phyloP scores from a whole-genome alignment of 2,797 vertebrate species.

The Eremophila alpestris region DNA sequence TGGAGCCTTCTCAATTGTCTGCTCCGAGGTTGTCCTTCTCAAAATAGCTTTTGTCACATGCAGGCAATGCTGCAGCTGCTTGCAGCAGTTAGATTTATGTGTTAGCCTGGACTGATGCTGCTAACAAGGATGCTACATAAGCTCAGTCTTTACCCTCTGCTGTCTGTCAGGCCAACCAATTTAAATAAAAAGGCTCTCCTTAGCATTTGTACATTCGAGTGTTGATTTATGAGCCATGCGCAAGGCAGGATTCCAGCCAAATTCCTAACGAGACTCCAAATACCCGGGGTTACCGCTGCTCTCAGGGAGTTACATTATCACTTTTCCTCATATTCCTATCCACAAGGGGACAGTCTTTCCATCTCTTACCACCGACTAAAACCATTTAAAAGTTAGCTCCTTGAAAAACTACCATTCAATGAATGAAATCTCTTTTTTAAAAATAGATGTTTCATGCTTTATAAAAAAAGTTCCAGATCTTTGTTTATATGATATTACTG shows the following conservation, averaged over 20 bases:
- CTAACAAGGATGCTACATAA: not conserved
- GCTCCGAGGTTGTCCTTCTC: not conserved
- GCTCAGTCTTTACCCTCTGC: not conserved
- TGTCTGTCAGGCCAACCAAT: not conserved
- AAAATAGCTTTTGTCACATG: not conserved
- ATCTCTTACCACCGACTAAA: conserved; percentile 29
- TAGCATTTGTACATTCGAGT: not conserved
- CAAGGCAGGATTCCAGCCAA: not conserved
- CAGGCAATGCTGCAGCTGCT: not conserved
- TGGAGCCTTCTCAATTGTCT: not conserved
- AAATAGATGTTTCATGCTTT: not conserved
- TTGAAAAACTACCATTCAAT: not conserved
- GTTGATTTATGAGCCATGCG: not conserved
- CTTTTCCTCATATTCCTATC: conserved; percentile 45
- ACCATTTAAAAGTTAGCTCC: not conserved
- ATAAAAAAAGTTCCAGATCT: not conserved
- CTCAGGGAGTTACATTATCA: not conserved
- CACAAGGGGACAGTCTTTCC: conserved; percentile 74
- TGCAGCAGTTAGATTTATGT: not conserved
- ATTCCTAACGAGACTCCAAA: not conserved
- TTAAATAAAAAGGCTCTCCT: not conserved
- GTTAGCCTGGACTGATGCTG: not conserved
- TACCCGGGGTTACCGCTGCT: not conserved
- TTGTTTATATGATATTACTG: not conserved
- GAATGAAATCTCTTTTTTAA: not conserved